These are phyloP conservation scores for Trichonephila clavata DNA, from an alignment of 1,140 invertebrate genomes.

Conservation along the genomic window DNA sequence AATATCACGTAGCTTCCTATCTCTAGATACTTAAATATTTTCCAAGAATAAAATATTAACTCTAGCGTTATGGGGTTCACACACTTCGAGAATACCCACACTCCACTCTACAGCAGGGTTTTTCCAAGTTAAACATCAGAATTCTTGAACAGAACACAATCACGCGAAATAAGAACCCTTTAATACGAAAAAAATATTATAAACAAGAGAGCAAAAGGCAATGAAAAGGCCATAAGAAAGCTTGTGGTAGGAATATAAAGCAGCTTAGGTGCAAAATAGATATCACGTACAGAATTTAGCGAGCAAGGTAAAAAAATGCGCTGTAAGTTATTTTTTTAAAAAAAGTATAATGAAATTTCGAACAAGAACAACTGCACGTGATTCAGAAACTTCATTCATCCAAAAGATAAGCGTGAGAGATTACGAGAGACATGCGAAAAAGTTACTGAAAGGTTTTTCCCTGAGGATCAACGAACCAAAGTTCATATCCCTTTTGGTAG, in stretches of 20 bases:
- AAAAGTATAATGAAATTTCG: background rate
- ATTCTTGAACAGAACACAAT: too few relatives aligned
- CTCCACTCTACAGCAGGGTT: too few relatives aligned
- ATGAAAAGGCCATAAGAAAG: background rate
- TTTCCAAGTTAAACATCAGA: too few relatives aligned
- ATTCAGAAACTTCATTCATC: slow-evolving; percentile 1
- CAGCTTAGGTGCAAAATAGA: background rate
- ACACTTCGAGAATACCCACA: too few relatives aligned
- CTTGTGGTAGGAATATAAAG: background rate
- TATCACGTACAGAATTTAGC: background rate
- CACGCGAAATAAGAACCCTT: too few relatives aligned
- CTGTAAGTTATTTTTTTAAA: background rate
- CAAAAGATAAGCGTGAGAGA: slow-evolving; percentile 38
- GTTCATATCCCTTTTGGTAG: background rate
- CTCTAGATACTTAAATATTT: too few relatives aligned
- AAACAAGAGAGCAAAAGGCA: background rate
- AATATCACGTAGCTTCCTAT: too few relatives aligned
- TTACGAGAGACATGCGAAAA: slow-evolving; percentile 1
- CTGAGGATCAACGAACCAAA: slow-evolving; percentile 6
- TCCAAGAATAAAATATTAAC: too few relatives aligned
- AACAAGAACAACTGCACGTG: slow-evolving; percentile 6
- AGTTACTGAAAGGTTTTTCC: slow-evolving; percentile 1
- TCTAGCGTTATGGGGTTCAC: too few relatives aligned
- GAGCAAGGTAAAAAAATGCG: background rate
- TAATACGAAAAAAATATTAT: background rate